Evolutionary conservation across 2,888 invertebrate species (phyloP), one percentile per base, ranked within the genome.

Genomic region (Choristoneura rosaceana): DNA sequence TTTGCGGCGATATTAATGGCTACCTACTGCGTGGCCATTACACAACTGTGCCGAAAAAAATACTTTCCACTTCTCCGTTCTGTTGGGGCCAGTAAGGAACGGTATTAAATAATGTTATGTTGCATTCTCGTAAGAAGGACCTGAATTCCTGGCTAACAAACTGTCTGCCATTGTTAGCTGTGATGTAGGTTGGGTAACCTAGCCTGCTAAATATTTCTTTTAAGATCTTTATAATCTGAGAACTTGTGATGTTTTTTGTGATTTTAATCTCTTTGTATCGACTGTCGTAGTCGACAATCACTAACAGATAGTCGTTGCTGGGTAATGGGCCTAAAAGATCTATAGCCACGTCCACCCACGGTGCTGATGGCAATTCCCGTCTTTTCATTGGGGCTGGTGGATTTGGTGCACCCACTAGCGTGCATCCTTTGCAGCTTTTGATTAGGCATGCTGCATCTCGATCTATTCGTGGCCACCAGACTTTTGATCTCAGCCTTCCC

Each of bases 381-480:
- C 66, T 15, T 38, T 64, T 70, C 52, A 70, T 38, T 3, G 73
- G 74, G 0, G 4, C 52, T 33, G 78, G 77, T 12, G 76, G 69
- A 41, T 71, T 76, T 15, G 77, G 76, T 5, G 38, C 41, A 0
- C 71, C 69, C 0, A 81, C 78, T 4, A 78, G n/a, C 2, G 73
- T 77, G 45, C 78, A 81, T 0, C 78, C 73, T 64, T 75, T 76
- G 59, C 79, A 80, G 5, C 17, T 3, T 69, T 74, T 78, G 0
- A 74, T 71, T 0, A 73, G 4, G 9, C 59, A 65, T 69, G 78
- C 77, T 0, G 73, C 80, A 41, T 84, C 84, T 68, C 75, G 78
- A 70, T 87, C 85, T 5, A 80, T 79, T 62, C 77, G 80, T 9
- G 84, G 83, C 84, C 86, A 87, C 84, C 85, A 87, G 4, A 86